A percentile compares a stretch with the other conserved stretches of the same genome.
Evolutionary conservation across 2,888 invertebrate species (phyloP).

Genomic region (Conchocele bisecta): DNA sequence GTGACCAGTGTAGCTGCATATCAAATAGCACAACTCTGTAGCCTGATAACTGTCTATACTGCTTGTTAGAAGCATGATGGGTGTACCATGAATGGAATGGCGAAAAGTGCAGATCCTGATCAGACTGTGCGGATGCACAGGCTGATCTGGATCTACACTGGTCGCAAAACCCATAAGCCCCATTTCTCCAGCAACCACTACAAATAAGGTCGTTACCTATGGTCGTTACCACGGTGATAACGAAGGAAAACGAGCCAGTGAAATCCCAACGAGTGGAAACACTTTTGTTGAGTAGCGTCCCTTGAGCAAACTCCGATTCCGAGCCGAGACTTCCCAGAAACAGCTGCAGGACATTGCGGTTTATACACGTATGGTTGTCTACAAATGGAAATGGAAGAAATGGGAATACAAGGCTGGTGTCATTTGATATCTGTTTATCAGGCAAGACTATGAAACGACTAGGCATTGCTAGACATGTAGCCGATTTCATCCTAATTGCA

Average conservation of each 20-base stretch:
- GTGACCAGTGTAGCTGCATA: no score
- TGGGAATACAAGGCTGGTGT: no score
- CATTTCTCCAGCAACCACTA: neutral
- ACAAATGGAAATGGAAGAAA: slow-evolving; percentile 38
- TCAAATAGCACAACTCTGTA: no score
- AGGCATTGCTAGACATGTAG: no score
- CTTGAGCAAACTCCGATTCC: slow-evolving; percentile 67
- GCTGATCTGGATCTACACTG: no score
- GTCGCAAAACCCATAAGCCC: neutral
- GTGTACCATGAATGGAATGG: no score
- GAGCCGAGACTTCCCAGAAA: slow-evolving; percentile 64
- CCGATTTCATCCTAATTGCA: no score
- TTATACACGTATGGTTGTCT: slow-evolving; percentile 70
- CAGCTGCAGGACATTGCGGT: slow-evolving; percentile 48
- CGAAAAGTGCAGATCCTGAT: neutral
- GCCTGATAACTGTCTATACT: no score
- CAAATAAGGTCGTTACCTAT: slow-evolving; percentile 67
- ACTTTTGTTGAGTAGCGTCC: slow-evolving; percentile 65
- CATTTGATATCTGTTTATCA: no score
- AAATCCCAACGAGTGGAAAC: slow-evolving; percentile 74
- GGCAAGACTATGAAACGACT: no score
- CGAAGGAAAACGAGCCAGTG: slow-evolving; percentile 76
- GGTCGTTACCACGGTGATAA: slow-evolving; percentile 77
- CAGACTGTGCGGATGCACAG: no score
- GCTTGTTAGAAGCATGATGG: no score